phyloP scores from a whole-genome alignment of 1,140 invertebrate genomes.

The Meteorus sp. region DNA sequence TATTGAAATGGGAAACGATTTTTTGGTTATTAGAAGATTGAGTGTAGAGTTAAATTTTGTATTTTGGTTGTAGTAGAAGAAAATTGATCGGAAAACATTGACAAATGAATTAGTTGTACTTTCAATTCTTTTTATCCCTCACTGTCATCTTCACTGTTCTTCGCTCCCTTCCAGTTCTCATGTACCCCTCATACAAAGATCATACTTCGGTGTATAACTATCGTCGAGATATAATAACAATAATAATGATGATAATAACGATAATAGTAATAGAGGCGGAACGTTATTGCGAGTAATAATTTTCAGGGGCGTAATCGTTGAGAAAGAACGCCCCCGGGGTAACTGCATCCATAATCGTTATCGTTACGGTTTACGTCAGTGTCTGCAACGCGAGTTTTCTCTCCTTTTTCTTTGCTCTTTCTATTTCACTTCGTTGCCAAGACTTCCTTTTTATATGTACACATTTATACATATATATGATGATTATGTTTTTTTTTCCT shows the following conservation, averaged over 20 bases:
- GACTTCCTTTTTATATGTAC: constrained; percentile 1
- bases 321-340: constrained; percentile 54
- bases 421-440: constrained; percentile 7
- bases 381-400: constrained; percentile 24
- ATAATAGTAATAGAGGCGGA: constrained; percentile 56
- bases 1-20: too few species aligned
- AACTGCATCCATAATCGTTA: constrained; percentile 61
- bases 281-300: constrained; percentile 60
- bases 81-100: too few species aligned
- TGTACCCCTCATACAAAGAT: constrained; percentile 2
- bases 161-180: too few species aligned
- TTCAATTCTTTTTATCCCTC: too few species aligned
- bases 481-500: neutral
- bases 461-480: neutral
- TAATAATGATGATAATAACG: constrained; percentile 49
- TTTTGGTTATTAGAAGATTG: too few species aligned
- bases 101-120: too few species aligned
- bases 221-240: constrained; percentile 45
- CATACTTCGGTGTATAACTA: constrained; percentile 27
- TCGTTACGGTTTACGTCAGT: constrained; percentile 59
- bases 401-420: neutral
- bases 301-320: constrained; percentile 60
- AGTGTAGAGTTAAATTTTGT: too few species aligned
- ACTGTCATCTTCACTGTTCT: too few species aligned
- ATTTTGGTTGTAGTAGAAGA: too few species aligned